Conservation (phyloP, 2,113 vertebrate species). For the Gymnobelideus leadbeateri region DNA sequence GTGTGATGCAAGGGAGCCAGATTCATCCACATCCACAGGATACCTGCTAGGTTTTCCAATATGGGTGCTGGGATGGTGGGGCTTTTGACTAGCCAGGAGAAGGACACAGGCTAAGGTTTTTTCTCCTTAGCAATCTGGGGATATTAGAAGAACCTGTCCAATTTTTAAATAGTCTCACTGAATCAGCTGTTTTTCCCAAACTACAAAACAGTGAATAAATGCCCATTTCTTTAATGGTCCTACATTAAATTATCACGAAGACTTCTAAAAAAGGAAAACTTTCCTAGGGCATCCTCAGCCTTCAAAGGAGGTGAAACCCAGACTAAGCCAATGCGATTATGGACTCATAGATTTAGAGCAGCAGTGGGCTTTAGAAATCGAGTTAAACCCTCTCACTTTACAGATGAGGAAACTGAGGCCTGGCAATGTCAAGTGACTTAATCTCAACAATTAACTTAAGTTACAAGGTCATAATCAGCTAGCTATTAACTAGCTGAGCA, state of each 20-base stretch:
- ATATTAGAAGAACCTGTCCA: background rate
- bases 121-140: background rate
- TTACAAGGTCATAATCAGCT: background rate
- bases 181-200: background rate
- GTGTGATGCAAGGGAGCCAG: background rate
- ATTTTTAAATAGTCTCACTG: background rate
- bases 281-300: background rate
- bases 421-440: background rate
- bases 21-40: background rate
- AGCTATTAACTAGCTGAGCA: background rate
- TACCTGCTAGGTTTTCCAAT: background rate
- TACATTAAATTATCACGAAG: background rate
- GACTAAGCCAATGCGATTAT: background rate
- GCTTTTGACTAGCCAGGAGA: background rate
- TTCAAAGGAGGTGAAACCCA: background rate
- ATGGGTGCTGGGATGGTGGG: background rate
- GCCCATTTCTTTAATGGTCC: background rate
- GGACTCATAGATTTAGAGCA: background rate
- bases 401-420: background rate
- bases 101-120: background rate
- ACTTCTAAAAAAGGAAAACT: background rate
- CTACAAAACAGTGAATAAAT: background rate
- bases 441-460: background rate
- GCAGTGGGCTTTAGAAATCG: background rate
- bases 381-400: background rate